Evolutionary conservation across 2,888 invertebrate genomes (phyloP), one percentile per base, ranked within the genome.

Genomic region (Amblyteles armatorius): DNA sequence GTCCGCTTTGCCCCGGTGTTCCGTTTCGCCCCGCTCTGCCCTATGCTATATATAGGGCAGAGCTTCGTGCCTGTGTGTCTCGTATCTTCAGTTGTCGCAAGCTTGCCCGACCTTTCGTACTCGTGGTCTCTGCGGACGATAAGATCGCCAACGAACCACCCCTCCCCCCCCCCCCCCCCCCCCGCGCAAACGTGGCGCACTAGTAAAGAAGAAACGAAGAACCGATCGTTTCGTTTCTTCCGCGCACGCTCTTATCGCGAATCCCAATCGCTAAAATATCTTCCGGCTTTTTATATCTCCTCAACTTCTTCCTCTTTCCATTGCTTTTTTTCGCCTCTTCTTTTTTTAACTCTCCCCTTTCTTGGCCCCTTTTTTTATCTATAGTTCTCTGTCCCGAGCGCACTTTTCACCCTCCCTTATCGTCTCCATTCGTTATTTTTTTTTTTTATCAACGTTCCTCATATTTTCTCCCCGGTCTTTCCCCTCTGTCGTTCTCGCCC

Each of bases 211-310:
- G 22, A 57, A 57, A 5, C 22, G 57, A 57, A 57, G 3, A 57
- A 57, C 57, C 26, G 9, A 57, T 57, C 57, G 26, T 9, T 57
- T 57, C 26, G 22, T 57, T 57, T 57, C 26, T 57, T 26, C 19
- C 57, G 22, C 26, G 57, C 57, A 26, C 26, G 13, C 13, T 57
- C 13, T 26, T 57, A 57, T 57, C 57, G 33, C 16, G 36, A 63
- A 63, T 33, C 29, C 16, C 52, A 50, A 71, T 71, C 22, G 52
- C 52, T 29, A 71, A 71, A 71, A 52, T 71, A 52, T 68, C 68
- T 57, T 57, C 26, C 57, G 57, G 22, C 57, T 57, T 57, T 57
- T 26, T 57, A 68, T 68, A 22, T 48, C 68, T 68, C 33, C 33
- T 71, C 29, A n/a, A 50, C 22, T 71, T 52, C 50, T 33, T 29